Base-by-base conservation (phyloP, 2,888 invertebrate species). In the Agrochola circellaris region DNA sequence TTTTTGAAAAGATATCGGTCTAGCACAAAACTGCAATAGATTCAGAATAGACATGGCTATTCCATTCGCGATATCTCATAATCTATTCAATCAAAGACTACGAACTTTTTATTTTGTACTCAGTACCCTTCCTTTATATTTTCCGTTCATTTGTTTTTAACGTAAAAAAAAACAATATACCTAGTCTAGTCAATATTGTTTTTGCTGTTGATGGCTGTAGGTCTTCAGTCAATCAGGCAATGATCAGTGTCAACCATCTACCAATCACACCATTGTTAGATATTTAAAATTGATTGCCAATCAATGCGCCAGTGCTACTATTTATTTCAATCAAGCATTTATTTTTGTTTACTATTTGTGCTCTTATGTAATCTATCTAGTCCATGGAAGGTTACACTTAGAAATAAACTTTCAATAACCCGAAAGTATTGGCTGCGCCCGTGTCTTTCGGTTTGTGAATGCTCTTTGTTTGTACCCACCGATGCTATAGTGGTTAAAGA, bases 241-340 rank as follows among this genome's bases (percentile, higher is more conserved):
- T 68, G 61, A 74, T 77, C 61, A 73, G 38, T 64, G 72, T 82
- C 64, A 84, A 82, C 65, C 77, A 30, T 20, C 48, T 54, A 34
- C 26, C 75, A 82, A 73, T 75, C 66, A 64, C 78, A 73, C 71
- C 77, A 75, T 75, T 78, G 69, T 23, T 48, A 26, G 23, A 45
- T 67, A 77, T 66, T 78, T 70, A 80, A 72, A 56, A 79, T 75
- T 82, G 77, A 81, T 84, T 87, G 82, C 51, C 77, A 79, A 82
- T 87, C 51, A 60, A 15, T 15, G 6, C 45, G 15, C 45, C 60
- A 48, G 6, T 17, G 51, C 64, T 73, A 38, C 60, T 68, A 76
- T 81, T 74, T 30, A 79, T 77, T 77, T 71, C 48, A 73, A 81
- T 74, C 58, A 71, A 67, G 45, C 34, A 34, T 45, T 56, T 61